Evolutionary conservation across 92 coral and sea anemone genomes (phyloP).

Genomic region (Chrysogorgia sp.): DNA sequence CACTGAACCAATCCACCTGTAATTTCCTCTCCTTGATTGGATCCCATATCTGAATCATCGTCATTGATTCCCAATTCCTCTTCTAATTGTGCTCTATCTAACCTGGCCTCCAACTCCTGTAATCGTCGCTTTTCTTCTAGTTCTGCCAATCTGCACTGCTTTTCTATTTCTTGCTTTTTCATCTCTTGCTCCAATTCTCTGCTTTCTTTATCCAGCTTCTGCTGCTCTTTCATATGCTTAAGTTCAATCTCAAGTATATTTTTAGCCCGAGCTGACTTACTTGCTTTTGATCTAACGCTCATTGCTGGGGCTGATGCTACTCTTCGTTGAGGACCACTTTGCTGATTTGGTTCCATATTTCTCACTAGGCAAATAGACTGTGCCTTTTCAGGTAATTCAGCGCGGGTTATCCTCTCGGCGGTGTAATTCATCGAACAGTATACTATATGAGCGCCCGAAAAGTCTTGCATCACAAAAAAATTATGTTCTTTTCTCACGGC

Average conservation of each 20-base stretch:
- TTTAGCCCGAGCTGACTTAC: neutral
- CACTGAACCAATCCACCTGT: no score
- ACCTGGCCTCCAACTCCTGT: neutral
- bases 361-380: neutral
- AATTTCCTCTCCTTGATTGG: neutral
- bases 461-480: no score
- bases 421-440: no score
- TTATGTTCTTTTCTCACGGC: no score
- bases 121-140: neutral
- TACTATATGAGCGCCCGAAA: no score
- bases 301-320: neutral
- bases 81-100: conserved; percentile 8
- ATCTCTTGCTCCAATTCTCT: neutral
- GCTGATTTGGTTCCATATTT: conserved; percentile 4
- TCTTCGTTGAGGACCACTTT: neutral
- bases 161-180: neutral
- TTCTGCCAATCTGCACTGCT: neutral
- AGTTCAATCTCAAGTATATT: neutral
- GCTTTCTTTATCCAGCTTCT: neutral
- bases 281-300: neutral
- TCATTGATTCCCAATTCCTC: neutral
- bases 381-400: neutral
- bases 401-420: neutral
- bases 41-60: neutral
- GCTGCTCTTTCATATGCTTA: neutral